Percentiles rank a stretch among this genome's conserved stretches.
Conservation (phyloP, 2,888 invertebrate species). For the Synanthedon andrenaeformis region DNA sequence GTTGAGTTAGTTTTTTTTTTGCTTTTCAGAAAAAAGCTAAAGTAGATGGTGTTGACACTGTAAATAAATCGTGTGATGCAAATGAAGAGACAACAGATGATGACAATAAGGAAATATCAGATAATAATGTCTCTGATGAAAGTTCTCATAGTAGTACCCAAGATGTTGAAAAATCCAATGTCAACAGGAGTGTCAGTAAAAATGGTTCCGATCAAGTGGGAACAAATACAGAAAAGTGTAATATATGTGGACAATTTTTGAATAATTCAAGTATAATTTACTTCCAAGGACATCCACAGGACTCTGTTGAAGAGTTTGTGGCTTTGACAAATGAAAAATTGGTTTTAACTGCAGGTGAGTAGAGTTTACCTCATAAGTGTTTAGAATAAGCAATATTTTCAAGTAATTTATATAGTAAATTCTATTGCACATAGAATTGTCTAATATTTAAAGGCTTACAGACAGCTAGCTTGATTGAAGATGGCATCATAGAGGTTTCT, state of each 20-base stretch:
- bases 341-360: slow-evolving; percentile 76
- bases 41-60: slow-evolving; percentile 9
- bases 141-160: no score
- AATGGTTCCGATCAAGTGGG: no score
- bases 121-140: no score
- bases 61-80: not conserved
- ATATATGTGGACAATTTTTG: slow-evolving; percentile 54
- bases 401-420: no score
- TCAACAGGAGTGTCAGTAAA: no score
- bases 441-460: not conserved
- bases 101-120: no score
- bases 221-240: slow-evolving; percentile 36
- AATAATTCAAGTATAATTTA: slow-evolving; percentile 64
- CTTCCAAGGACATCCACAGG: slow-evolving; percentile 82
- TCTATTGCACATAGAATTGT: no score
- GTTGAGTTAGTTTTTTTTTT: not conserved
- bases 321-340: slow-evolving; percentile 81
- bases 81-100: not conserved
- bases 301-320: slow-evolving; percentile 81
- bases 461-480: not conserved
- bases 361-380: not conserved
- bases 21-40: slow-evolving; percentile 36
- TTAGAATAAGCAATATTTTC: not conserved
- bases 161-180: no score
- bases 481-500: no score